These are phyloP conservation scores for Eupithecia subumbrata DNA, from an alignment of 2,888 invertebrate species.

Conservation along the genomic window DNA sequence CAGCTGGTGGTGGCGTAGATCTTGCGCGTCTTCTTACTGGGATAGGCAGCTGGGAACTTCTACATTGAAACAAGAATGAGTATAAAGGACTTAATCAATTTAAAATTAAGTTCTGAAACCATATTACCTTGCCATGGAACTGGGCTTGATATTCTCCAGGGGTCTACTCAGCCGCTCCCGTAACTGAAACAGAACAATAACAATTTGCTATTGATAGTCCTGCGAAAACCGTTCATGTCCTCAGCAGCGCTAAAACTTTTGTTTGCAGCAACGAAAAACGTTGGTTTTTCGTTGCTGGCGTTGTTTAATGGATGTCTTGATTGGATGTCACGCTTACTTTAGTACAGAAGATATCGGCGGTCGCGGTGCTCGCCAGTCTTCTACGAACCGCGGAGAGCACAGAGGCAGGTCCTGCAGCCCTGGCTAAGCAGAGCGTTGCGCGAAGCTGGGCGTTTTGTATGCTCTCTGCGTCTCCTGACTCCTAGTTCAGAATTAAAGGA, in stretches of 20 bases:
- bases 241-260: neutral
- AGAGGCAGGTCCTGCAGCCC: conserved; percentile 89
- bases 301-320: no score
- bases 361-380: conserved; percentile 81
- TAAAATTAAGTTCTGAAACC: neutral
- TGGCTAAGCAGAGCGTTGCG: conserved; percentile 86
- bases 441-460: conserved; percentile 69
- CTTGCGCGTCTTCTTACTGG: conserved; percentile 72
- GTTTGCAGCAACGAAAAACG: no score
- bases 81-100: conserved; percentile 8
- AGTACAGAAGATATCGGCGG: conserved; percentile 82
- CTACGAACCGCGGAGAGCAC: conserved; percentile 86
- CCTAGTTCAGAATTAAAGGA: conserved; percentile 49
- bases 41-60: conserved; percentile 74
- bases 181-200: conserved; percentile 58
- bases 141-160: conserved; percentile 66
- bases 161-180: conserved; percentile 73
- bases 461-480: conserved; percentile 65
- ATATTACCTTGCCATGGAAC: conserved; percentile 63
- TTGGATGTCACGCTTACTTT: conserved; percentile 53
- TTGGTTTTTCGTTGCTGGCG: neutral
- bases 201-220: neutral
- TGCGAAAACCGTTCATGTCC: neutral
- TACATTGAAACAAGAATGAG: conserved; percentile 38
- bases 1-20: conserved; percentile 74